Evolutionary conservation across 2,888 invertebrate genomes (phyloP).

Genomic region (Molanna angustata): DNA sequence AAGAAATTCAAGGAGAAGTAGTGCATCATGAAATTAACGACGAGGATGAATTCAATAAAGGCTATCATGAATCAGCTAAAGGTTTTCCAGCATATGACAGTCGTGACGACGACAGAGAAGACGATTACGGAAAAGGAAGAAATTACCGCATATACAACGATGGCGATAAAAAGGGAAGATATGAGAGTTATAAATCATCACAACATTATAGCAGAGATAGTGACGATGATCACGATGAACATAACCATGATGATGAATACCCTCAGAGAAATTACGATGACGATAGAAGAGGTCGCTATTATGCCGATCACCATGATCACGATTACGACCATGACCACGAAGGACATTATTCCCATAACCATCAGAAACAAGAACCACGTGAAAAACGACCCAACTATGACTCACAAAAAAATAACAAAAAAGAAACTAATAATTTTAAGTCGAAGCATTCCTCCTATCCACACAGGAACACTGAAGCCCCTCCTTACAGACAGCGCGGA

Average conservation of each 20-base stretch:
- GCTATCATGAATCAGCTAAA: conserved; percentile 47
- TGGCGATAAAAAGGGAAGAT: conserved; percentile 20
- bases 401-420: conserved; percentile 20
- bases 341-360: conserved; percentile 25
- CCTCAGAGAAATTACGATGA: conserved; percentile 44
- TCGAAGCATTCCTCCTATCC: conserved; percentile 13
- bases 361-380: conserved; percentile 20
- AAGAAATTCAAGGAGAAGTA: conserved; percentile 42
- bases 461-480: neutral
- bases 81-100: conserved; percentile 46
- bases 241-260: conserved; percentile 41
- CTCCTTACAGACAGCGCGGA: conserved; percentile 9
- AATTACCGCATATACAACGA: conserved; percentile 14
- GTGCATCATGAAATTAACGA: conserved; percentile 45
- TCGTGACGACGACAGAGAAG: conserved; percentile 37
- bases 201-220: conserved; percentile 7
- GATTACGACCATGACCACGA: conserved; percentile 18
- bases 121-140: conserved; percentile 15
- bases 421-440: conserved; percentile 13
- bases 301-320: conserved; percentile 19
- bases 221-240: conserved; percentile 33
- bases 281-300: conserved; percentile 10
- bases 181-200: conserved; percentile 11
- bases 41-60: conserved; percentile 51
- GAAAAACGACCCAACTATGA: conserved; percentile 12